A percentile compares a stretch with the other conserved stretches of the same genome.
Evolutionary conservation across 2,888 invertebrate species (phyloP).

Genomic region (Caradrina kadenii): DNA sequence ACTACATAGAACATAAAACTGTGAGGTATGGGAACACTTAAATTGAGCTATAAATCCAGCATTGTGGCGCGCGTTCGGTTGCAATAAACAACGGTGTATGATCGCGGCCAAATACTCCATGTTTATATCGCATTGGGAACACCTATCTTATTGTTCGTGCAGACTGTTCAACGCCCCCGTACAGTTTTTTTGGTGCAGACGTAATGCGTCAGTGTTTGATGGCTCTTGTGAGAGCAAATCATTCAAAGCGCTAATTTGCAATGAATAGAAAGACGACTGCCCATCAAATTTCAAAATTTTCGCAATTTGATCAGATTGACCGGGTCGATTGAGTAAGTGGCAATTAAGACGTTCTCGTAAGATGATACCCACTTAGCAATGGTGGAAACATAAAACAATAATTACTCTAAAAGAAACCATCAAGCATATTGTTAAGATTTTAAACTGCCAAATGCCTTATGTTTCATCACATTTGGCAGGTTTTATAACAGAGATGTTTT

Average conservation of each 20-base stretch:
- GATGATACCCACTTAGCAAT: slow-evolving; percentile 1
- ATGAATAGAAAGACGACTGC: slow-evolving; percentile 1
- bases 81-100: slow-evolving; percentile 64
- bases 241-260: slow-evolving; percentile 27
- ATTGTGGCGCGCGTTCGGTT: slow-evolving; percentile 53
- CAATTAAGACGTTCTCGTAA: not conserved
- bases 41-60: slow-evolving; percentile 69
- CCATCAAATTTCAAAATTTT: not conserved
- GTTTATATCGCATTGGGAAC: slow-evolving; percentile 61
- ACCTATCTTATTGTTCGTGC: slow-evolving; percentile 54
- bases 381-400: not conserved
- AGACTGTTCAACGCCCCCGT: slow-evolving; percentile 43
- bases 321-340: slow-evolving; percentile 6
- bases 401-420: not conserved
- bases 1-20: slow-evolving; percentile 59
- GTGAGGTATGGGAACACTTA: slow-evolving; percentile 63
- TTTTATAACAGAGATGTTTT: not conserved
- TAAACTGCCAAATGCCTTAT: not conserved
- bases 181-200: slow-evolving; percentile 30
- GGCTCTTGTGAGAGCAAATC: slow-evolving; percentile 20
- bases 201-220: slow-evolving; percentile 31
- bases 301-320: not conserved
- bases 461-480: not conserved
- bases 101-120: slow-evolving; percentile 53
- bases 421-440: not conserved